phyloP scores from a whole-genome alignment of 2,888 invertebrate genomes.

The Hydriomena furcata region DNA sequence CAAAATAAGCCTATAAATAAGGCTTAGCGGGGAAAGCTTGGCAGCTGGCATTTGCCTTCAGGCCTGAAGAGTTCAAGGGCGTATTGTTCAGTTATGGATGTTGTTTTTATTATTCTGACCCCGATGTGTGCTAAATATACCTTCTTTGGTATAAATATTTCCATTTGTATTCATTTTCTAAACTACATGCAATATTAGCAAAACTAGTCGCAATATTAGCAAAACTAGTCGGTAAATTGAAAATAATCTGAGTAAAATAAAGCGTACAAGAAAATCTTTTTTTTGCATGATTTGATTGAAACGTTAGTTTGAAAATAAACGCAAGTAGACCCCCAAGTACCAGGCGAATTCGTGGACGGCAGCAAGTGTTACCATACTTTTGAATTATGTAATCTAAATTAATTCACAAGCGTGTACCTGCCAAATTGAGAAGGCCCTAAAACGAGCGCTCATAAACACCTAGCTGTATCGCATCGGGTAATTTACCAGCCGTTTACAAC shows the following conservation, averaged over 20 bases:
- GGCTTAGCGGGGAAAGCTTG: slow-evolving; percentile 25
- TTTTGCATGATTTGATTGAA: too few relatives aligned
- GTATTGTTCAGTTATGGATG: slow-evolving; percentile 2
- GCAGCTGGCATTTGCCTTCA: slow-evolving; percentile 22
- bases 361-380: too few relatives aligned
- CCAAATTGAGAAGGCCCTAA: slow-evolving; percentile 31
- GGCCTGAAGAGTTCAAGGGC: slow-evolving; percentile 26
- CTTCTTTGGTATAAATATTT: too few relatives aligned
- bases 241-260: too few relatives aligned
- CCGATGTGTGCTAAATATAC: neutral
- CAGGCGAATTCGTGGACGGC: too few relatives aligned
- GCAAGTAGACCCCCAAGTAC: too few relatives aligned
- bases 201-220: too few relatives aligned
- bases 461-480: slow-evolving; percentile 27
- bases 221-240: too few relatives aligned
- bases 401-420: slow-evolving; percentile 28
- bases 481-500: slow-evolving; percentile 35
- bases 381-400: slow-evolving; percentile 22
- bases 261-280: too few relatives aligned
- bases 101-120: neutral
- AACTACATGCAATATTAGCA: too few relatives aligned
- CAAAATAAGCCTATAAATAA: slow-evolving; percentile 30
- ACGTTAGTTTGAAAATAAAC: too few relatives aligned
- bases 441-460: slow-evolving; percentile 33
- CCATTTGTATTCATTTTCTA: too few relatives aligned